Percentiles rank a stretch among this genome's conserved stretches.
Evolutionary conservation across 1,140 invertebrate species (phyloP).

Genomic region (Campoletis sonorensis): DNA sequence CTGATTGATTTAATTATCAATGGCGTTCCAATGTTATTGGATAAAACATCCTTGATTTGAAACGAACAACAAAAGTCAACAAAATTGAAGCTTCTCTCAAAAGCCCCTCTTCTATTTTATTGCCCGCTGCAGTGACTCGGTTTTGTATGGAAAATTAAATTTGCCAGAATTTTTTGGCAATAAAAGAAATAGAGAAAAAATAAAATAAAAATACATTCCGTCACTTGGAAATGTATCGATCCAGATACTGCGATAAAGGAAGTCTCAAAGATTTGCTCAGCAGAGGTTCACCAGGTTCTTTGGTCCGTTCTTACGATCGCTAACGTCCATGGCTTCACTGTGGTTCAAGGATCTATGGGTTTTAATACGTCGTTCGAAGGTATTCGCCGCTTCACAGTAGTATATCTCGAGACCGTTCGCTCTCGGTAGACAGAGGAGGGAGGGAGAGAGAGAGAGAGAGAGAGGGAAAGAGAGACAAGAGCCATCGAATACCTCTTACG

Average conservation of each 20-base stretch:
- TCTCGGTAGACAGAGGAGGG: neutral
- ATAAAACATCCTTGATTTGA: no score
- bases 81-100: no score
- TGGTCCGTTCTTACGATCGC: conserved; percentile 10
- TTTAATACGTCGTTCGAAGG: conserved; percentile 23
- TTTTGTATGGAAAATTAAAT: neutral
- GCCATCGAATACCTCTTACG: conserved; percentile 38
- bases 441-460: neutral
- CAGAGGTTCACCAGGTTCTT: neutral
- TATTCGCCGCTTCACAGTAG: conserved; percentile 20
- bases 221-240: neutral
- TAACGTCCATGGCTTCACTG: neutral
- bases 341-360: conserved; percentile 31
- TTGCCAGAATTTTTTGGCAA: neutral
- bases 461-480: neutral
- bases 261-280: neutral
- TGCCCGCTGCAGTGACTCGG: no score
- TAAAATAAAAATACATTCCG: neutral
- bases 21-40: no score
- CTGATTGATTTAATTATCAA: neutral
- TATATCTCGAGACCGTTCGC: conserved; percentile 3
- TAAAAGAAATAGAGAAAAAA: neutral
- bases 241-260: neutral
- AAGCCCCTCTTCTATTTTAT: no score
- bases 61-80: no score